These are phyloP conservation scores for Diaphora mendica DNA, from an alignment of 2,888 invertebrate species.

Conservation along the genomic window DNA sequence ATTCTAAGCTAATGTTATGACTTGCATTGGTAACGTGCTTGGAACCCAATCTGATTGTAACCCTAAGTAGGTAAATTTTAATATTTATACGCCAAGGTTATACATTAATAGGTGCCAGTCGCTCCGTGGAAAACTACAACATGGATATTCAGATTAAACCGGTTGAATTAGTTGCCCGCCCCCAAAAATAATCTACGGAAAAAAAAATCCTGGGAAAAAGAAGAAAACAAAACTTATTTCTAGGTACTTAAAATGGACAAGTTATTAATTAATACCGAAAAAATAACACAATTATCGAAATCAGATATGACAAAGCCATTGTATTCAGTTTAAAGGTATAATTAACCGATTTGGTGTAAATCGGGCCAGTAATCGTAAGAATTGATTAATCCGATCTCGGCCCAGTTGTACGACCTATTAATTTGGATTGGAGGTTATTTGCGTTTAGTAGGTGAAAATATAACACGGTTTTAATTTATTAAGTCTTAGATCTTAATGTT, in stretches of 20 bases:
- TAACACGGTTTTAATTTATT: not conserved
- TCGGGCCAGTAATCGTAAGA: slow-evolving; percentile 26
- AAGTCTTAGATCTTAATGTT: not conserved
- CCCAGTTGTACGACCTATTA: slow-evolving; percentile 10
- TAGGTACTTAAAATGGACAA: not conserved
- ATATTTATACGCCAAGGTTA: not conserved
- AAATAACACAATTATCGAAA: slow-evolving; percentile 1
- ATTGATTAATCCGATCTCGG: slow-evolving; percentile 17
- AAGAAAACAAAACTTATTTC: too few species aligned
- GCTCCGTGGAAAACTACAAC: too few species aligned
- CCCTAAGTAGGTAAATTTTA: too few species aligned
- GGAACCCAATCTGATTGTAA: too few species aligned
- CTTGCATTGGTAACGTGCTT: too few species aligned
- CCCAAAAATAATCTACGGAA: too few species aligned
- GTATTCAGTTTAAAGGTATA: slow-evolving; percentile 28
- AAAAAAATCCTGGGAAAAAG: too few species aligned
- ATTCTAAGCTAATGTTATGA: not conserved
- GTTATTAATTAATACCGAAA: not conserved
- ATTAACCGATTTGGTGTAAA: slow-evolving; percentile 33
- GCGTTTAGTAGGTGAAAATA: slow-evolving; percentile 9
- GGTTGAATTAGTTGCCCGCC: too few species aligned
- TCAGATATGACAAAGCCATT: slow-evolving; percentile 7
- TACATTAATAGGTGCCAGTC: not conserved
- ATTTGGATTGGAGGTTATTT: slow-evolving; percentile 2
- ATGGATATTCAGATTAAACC: too few species aligned